These are phyloP conservation scores for Labeo catla DNA, from an alignment of 2,113 vertebrate genomes.

Conservation along the genomic window DNA sequence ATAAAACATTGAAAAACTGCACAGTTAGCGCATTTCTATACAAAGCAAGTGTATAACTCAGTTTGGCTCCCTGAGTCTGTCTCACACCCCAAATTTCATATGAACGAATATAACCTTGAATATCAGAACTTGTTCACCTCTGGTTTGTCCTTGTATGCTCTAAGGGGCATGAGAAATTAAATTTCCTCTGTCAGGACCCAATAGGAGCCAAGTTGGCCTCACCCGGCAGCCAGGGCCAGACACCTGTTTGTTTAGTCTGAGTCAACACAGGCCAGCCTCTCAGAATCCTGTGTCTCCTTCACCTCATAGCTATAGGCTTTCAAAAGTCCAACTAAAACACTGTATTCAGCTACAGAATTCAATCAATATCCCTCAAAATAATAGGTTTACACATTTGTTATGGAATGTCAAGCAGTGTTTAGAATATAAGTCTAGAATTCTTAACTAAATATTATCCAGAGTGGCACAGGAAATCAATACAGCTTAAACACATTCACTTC, in stretches of 20 bases:
- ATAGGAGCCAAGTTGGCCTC: conserved; percentile 18
- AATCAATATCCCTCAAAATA: conserved; percentile 10
- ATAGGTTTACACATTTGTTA: background rate
- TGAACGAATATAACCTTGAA: background rate
- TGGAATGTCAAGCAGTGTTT: background rate
- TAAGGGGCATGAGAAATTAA: background rate
- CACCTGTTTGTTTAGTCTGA: conserved; percentile 41
- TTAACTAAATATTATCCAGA: conserved; percentile 23
- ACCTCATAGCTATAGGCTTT: background rate
- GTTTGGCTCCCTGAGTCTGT: background rate
- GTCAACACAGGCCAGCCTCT: conserved; percentile 6
- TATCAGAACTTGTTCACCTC: background rate
- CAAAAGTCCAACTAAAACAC: background rate
- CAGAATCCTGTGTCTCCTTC: conserved; percentile 16
- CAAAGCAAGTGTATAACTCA: too few relatives aligned
- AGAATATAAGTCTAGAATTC: background rate
- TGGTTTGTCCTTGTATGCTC: conserved; percentile 8
- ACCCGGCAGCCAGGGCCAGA: conserved; percentile 28
- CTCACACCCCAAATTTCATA: background rate
- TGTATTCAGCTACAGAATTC: background rate
- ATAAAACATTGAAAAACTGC: background rate
- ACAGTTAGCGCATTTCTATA: background rate
- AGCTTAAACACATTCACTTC: background rate
- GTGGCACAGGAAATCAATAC: background rate
- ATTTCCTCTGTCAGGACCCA: conserved; percentile 15